These are phyloP conservation scores for Hydractinia symbiolongicarpus DNA, from an alignment of 30 jellyfish, hydroid and myxozoan species.

Conservation along the genomic window DNA sequence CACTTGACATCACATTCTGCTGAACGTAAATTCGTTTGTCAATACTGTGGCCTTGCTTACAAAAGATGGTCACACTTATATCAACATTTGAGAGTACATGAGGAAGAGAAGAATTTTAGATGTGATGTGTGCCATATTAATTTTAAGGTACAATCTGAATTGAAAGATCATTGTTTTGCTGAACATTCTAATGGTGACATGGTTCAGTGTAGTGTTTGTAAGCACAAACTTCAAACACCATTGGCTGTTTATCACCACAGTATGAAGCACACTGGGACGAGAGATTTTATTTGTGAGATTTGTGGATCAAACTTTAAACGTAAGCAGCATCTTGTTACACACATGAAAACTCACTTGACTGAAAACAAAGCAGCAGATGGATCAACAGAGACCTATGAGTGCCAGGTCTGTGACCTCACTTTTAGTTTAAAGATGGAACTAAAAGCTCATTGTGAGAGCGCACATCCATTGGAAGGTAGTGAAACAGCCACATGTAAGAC, in stretches of 20 bases:
- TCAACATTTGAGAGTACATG: slow-evolving; percentile 43
- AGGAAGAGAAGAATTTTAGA: slow-evolving; percentile 42
- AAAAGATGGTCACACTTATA: slow-evolving; percentile 45
- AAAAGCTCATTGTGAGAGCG: slow-evolving; percentile 34
- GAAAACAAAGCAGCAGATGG: slow-evolving; percentile 34
- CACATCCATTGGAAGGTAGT: slow-evolving; percentile 29
- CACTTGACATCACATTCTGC: slow-evolving; percentile 49
- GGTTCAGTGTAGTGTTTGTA: slow-evolving; percentile 45
- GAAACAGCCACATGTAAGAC: slow-evolving; percentile 25
- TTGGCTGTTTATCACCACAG: slow-evolving; percentile 49
- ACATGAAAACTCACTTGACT: slow-evolving; percentile 44
- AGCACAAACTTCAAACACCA: slow-evolving; percentile 46
- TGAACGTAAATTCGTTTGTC: slow-evolving; percentile 40
- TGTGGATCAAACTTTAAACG: slow-evolving; percentile 34
- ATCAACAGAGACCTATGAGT: slow-evolving; percentile 18
- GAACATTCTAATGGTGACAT: slow-evolving; percentile 37
- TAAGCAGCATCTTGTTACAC: slow-evolving; percentile 40
- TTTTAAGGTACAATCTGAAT: slow-evolving; percentile 38
- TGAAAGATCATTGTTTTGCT: slow-evolving; percentile 52
- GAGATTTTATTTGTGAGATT: slow-evolving; percentile 37
- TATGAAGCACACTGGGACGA: slow-evolving; percentile 45
- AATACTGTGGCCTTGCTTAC: slow-evolving; percentile 40
- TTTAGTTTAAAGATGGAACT: slow-evolving; percentile 33
- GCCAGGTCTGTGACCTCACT: slow-evolving; percentile 36
- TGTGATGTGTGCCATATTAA: slow-evolving; percentile 46